Percentiles rank a stretch among this genome's conserved stretches.
Evolutionary conservation across 1,140 invertebrate genomes (phyloP).

Genomic region (Trachymyrmex septentrionalis): DNA sequence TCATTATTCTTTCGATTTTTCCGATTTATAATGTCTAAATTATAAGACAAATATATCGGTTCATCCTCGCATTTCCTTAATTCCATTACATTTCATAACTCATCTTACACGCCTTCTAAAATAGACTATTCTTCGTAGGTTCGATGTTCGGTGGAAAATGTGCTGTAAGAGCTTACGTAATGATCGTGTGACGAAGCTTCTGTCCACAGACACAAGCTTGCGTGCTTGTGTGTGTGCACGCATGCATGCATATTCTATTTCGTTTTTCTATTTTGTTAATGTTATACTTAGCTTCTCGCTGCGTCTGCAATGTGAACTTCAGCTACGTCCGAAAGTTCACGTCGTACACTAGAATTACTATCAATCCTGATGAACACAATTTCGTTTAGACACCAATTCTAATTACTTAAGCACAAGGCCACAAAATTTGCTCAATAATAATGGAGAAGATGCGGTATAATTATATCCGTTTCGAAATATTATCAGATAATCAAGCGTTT

Average conservation of each 20-base stretch:
- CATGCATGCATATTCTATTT: conserved; percentile 60
- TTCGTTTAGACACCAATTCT: not conserved
- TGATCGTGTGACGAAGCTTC: conserved; percentile 38
- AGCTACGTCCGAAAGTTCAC: conserved; percentile 4
- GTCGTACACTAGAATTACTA: not conserved
- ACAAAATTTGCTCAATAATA: not conserved
- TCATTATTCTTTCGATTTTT: not conserved
- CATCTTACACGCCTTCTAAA: conserved; percentile 15
- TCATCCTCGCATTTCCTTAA: not conserved
- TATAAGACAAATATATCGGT: not conserved
- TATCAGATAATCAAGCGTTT: not conserved
- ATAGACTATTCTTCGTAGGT: conserved; percentile 36
- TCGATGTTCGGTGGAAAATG: conserved; percentile 62
- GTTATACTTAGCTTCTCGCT: conserved; percentile 61
- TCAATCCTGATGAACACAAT: not conserved
- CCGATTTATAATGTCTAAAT: not conserved
- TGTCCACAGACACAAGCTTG: conserved; percentile 29
- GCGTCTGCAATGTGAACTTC: not conserved
- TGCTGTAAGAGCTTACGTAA: conserved; percentile 64
- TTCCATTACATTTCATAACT: conserved; percentile 28
- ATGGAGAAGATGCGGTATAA: not conserved
- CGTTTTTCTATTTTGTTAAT: conserved; percentile 60
- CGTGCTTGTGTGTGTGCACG: conserved; percentile 51
- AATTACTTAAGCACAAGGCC: conserved; percentile 11
- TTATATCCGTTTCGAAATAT: not conserved